Conservation (phyloP, 2,113 vertebrate species). For the Proterorhinus semilunaris region DNA sequence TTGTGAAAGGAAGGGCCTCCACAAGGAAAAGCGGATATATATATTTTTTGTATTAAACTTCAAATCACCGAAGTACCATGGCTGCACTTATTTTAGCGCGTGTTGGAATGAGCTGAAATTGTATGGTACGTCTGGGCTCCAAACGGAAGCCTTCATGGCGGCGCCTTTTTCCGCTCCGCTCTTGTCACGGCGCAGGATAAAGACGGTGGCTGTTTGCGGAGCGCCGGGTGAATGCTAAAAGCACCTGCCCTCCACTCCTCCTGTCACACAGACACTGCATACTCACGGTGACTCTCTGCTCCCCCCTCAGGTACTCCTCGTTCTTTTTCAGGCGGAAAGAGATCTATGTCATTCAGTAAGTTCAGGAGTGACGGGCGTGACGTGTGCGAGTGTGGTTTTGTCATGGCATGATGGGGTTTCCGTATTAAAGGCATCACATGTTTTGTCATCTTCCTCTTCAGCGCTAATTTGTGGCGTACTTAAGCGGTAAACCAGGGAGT, state of each 20-base stretch:
- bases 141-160: not conserved
- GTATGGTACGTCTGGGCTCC: not conserved
- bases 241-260: conserved; percentile 15
- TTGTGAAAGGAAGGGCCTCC: too few species aligned
- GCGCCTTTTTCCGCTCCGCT: conserved; percentile 16
- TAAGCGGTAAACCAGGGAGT: too few species aligned
- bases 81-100: not conserved
- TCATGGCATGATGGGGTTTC: too few species aligned
- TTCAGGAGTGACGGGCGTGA: conserved; percentile 62
- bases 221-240: not conserved
- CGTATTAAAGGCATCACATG: too few species aligned
- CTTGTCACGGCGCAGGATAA: not conserved
- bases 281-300: conserved; percentile 75
- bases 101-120: conserved; percentile 3
- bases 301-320: conserved; percentile 93
- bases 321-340: conserved; percentile 99
- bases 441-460: too few species aligned
- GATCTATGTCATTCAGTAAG: conserved; percentile 99
- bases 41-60: conserved; percentile 8
- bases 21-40: too few species aligned
- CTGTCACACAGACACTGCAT: conserved; percentile 1
- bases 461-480: too few species aligned
- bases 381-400: not conserved
- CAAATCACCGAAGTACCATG: not conserved
- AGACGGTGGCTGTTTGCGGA: not conserved